phyloP scores from a whole-genome alignment of 1,140 invertebrate genomes.

The Scaptomyza pallida region DNA sequence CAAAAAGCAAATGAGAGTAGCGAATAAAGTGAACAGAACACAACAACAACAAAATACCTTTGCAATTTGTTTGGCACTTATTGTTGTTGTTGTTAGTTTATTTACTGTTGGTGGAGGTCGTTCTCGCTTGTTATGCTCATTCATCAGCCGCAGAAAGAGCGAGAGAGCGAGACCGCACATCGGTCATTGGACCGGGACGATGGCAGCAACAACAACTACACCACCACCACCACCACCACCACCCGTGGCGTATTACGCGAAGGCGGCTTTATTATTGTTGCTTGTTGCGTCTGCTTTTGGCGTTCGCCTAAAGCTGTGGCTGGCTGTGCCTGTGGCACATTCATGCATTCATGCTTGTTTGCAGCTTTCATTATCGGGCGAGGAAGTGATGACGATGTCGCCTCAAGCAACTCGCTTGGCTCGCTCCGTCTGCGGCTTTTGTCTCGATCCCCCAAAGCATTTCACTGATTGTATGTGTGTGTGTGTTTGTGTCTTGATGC shows the following conservation, averaged over 20 bases:
- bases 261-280: slow-evolving; percentile 42
- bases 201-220: slow-evolving; percentile 35
- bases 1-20: slow-evolving; percentile 48
- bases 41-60: slow-evolving; percentile 50
- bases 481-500: background rate
- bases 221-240: slow-evolving; percentile 20
- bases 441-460: slow-evolving; percentile 14
- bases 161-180: slow-evolving; percentile 37
- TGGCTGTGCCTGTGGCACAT: slow-evolving; percentile 40
- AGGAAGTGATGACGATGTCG: slow-evolving; percentile 70
- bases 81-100: slow-evolving; percentile 15
- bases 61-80: slow-evolving; percentile 56
- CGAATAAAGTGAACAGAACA: slow-evolving; percentile 14
- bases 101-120: slow-evolving; percentile 79
- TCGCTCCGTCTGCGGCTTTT: slow-evolving; percentile 10
- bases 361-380: slow-evolving; percentile 56
- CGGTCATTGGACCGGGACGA: slow-evolving; percentile 75
- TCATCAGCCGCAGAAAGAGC: slow-evolving; percentile 45
- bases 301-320: no score
- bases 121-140: slow-evolving; percentile 73
- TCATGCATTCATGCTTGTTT: slow-evolving; percentile 37
- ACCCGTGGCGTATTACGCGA: slow-evolving; percentile 69
- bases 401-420: slow-evolving; percentile 12
- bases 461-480: slow-evolving; percentile 2
- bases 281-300: slow-evolving; percentile 32